A percentile compares a stretch with the other conserved stretches of the same genome.
phyloP scores from a whole-genome alignment of 2,888 invertebrate genomes.

The Idaea dimidiata region DNA sequence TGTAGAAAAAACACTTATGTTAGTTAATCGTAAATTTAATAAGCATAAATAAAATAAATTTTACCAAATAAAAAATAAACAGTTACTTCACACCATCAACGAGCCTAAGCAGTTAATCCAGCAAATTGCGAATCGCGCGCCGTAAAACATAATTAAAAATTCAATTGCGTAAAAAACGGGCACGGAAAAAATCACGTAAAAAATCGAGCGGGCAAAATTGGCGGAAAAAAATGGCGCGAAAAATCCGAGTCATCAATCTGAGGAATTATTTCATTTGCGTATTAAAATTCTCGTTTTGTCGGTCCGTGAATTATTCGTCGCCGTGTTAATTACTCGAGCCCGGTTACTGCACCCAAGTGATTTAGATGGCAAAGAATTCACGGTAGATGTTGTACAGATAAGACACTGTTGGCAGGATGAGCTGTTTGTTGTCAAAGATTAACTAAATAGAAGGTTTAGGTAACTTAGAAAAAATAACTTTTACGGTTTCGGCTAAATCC shows the following conservation, averaged over 20 bases:
- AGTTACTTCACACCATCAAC: not conserved
- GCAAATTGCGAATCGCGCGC: slow-evolving; percentile 73
- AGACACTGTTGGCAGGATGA: slow-evolving; percentile 1
- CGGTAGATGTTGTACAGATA: slow-evolving; percentile 19
- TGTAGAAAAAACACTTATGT: no score
- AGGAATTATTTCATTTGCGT: slow-evolving; percentile 79
- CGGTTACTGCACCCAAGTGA: slow-evolving; percentile 60
- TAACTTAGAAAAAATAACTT: not conserved
- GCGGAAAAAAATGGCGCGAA: slow-evolving; percentile 53
- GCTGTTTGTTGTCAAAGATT: not conserved
- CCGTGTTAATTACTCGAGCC: slow-evolving; percentile 70
- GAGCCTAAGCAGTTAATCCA: slow-evolving; percentile 59
- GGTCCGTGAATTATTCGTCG: slow-evolving; percentile 72
- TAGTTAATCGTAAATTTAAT: slow-evolving; percentile 4
- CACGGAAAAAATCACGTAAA: slow-evolving; percentile 27
- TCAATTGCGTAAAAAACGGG: slow-evolving; percentile 50
- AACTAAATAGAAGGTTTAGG: not conserved
- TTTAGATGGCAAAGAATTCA: slow-evolving; percentile 43
- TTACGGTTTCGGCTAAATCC: no score
- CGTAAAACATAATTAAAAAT: slow-evolving; percentile 80
- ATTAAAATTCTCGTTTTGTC: slow-evolving; percentile 79
- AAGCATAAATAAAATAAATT: not conserved
- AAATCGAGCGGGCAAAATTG: slow-evolving; percentile 37
- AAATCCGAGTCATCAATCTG: slow-evolving; percentile 76
- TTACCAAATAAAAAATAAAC: slow-evolving; percentile 1